Base-by-base conservation (phyloP, 2,888 invertebrate genomes). In the Hecatera dysodea region DNA sequence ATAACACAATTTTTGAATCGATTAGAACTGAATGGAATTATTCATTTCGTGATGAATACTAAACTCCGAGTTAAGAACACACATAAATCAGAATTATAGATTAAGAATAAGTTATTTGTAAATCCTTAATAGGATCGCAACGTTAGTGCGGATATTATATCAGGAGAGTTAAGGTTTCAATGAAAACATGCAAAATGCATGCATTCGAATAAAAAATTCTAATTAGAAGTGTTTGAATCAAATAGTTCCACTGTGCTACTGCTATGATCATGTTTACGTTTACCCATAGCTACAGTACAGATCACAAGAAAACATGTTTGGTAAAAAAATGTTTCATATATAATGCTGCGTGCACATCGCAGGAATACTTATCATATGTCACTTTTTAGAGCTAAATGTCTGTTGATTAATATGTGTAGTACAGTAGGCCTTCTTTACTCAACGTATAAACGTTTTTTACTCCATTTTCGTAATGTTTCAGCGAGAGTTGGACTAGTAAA, bases 401-500 rank as follows among this genome's bases (percentile, higher is more conserved):
- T 29, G 3, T 39, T 29, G 29, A 24, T 39, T 62, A 44, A 29
- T 61, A n/a, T 22, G n/a, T 46, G 15, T 48, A 11, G 6, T 11
- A 4, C 12, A 39, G 9, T 39, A 42, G 48, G 42, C 27, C 48
- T 75, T 66, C 48, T 39, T 72, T 33, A 22, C 36, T 75, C 42
- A 27, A 56, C 1, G 42, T 56, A 1, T 9, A 36, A 36, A 6
- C 12, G 48, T 56, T 78, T 59, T 67, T 64, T 63, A 15, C 27
- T 19, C 19, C 11, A n/a, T 67, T 80, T 67, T 64, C 55, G 29
- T 60, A 53, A 46, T 19, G 6, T 53, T 55, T 50, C n/a, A 65
- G 56, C 46, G 69, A 66, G 69, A 75, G 66, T 44, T 64, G n/a
- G 9, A 33, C 52, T 75, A 63, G 33, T 53, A 50, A 6, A 50